Base-by-base conservation (phyloP, 2,113 vertebrate species). In the Notothenia coriiceps region DNA sequence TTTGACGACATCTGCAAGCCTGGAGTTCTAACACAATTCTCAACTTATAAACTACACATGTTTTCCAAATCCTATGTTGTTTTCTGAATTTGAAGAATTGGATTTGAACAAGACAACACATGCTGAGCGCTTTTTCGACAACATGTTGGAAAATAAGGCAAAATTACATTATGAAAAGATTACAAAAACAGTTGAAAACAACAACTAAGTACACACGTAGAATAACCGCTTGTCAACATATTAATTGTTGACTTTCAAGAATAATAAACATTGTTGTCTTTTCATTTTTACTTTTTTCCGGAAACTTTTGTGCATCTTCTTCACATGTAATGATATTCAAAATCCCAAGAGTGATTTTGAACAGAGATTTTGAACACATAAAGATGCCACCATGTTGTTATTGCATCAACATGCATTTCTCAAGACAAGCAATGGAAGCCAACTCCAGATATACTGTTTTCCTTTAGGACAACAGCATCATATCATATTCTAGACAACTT, bases 31-130 rank as follows among this genome's bases (percentile, higher is more conserved):
- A 40, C 57, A 81, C 47, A 22, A 35, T 79, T 47, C 60, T 57
- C 49, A 46, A 40, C 56, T 54, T 66, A 43, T 10, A 17, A 11
- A 52, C 20, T 14, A 40, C 22, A 29, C 6, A 22, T 50, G 22
- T 29, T 20, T 63, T 56, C 50, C 5, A 43, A 60, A 12, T 74
- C n/a, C 25, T 10, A 12, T 25, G 63, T 56, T 63, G 11, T 56
- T 75, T 43, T 12, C 59, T 79, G 59, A 33, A 56, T 66, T 52
- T 64, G 60, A 70, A 62, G 22, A 51, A 46, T 49, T 52, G 3
- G 8, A 52, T 56, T 70, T 44, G 56, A 22, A 18, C 10, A 33
- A 3, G 46, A 59, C 15, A 22, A 40, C 46, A 12, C 15, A 60
- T 35, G 18, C 35, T 8, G 18, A 44, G 25, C 12, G 44, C n/a